Conservation (phyloP, 1,140 invertebrate species). For the Ruditapes philippinarum region DNA sequence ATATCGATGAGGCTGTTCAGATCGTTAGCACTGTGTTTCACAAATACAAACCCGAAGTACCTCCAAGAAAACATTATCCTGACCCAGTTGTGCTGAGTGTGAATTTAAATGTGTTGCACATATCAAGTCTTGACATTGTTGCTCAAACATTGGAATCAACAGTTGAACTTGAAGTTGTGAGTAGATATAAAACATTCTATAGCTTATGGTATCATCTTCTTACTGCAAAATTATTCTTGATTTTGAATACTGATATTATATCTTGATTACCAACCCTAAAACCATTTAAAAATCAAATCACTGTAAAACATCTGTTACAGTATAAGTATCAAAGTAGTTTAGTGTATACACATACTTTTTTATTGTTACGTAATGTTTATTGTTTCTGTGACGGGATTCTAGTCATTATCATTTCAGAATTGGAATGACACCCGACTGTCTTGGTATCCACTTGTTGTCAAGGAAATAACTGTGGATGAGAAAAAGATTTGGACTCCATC, state of each 20-base stretch:
- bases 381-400: too few relatives aligned
- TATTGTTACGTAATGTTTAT: too few relatives aligned
- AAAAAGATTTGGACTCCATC: conserved; percentile 27
- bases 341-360: too few relatives aligned
- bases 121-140: conserved; percentile 21
- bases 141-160: conserved; percentile 30
- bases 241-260: too few relatives aligned
- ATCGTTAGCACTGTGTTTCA: conserved; percentile 57
- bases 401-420: too few relatives aligned
- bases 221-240: too few relatives aligned
- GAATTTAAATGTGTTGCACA: conserved; percentile 24
- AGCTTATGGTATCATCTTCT: too few relatives aligned
- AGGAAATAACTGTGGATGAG: conserved; percentile 24
- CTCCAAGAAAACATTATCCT: conserved; percentile 10
- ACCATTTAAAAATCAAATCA: too few relatives aligned
- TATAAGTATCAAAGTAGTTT: too few relatives aligned
- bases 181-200: too few relatives aligned
- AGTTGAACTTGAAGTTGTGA: conserved; percentile 45
- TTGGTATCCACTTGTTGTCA: conserved; percentile 47
- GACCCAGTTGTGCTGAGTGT: conserved; percentile 5
- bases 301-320: too few relatives aligned
- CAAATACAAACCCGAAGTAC: conserved; percentile 40
- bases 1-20: conserved; percentile 46
- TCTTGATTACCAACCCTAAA: too few relatives aligned
- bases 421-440: conserved; percentile 40